phyloP scores from a whole-genome alignment of 2,888 invertebrate species.

The Podabrus alpinus region DNA sequence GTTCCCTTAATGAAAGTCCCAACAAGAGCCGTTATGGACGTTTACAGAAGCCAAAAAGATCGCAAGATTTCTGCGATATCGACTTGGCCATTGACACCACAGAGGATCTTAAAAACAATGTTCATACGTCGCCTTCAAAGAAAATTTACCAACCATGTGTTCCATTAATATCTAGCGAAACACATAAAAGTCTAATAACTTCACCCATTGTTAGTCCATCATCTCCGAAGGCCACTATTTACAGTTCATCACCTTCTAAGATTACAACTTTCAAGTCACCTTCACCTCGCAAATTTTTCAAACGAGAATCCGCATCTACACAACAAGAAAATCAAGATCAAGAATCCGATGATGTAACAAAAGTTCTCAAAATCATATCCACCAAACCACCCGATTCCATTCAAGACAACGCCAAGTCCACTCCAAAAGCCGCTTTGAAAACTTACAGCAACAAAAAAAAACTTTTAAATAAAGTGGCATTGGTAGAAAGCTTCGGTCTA shows the following conservation, averaged over 20 bases:
- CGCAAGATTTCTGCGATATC: slow-evolving; percentile 53
- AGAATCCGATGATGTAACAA: slow-evolving; percentile 37
- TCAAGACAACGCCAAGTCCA: slow-evolving; percentile 28
- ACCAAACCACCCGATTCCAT: slow-evolving; percentile 29
- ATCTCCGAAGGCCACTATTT: neutral
- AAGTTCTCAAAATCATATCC: slow-evolving; percentile 45
- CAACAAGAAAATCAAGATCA: neutral
- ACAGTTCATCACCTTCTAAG: slow-evolving; percentile 3
- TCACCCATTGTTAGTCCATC: neutral
- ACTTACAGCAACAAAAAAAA: slow-evolving; percentile 46
- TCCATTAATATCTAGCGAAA: neutral
- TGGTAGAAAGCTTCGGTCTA: slow-evolving; percentile 46
- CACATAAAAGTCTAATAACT: neutral
- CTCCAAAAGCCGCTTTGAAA: slow-evolving; percentile 35
- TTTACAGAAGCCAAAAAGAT: slow-evolving; percentile 60
- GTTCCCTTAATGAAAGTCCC: neutral
- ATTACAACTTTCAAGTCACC: neutral
- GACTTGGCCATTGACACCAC: slow-evolving; percentile 49
- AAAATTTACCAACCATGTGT: neutral
- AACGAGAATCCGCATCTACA: slow-evolving; percentile 14
- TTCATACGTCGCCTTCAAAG: neutral
- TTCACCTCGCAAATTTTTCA: slow-evolving; percentile 32
- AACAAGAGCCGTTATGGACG: slow-evolving; percentile 63
- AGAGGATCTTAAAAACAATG: slow-evolving; percentile 4
- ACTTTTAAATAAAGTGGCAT: slow-evolving; percentile 28